These are phyloP conservation scores for Nebria salina DNA, from an alignment of 2,888 invertebrate species.

Conservation along the genomic window DNA sequence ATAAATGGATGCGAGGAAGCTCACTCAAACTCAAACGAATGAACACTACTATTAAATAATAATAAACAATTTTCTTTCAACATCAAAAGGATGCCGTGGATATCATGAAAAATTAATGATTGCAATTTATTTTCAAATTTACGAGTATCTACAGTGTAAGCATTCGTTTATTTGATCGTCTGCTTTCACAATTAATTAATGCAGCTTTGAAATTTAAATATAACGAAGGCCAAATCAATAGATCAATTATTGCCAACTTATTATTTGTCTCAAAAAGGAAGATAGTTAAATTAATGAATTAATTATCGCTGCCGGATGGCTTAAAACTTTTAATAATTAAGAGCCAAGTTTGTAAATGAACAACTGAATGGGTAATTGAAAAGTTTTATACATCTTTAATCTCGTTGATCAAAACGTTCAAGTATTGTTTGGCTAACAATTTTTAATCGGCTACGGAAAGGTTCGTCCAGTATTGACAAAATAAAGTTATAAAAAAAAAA, in stretches of 20 bases:
- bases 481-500: background rate
- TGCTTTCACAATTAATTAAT: too few species aligned
- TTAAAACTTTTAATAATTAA: background rate
- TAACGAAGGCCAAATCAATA: too few species aligned
- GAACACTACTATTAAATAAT: too few species aligned
- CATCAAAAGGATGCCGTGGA: too few species aligned
- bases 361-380: background rate
- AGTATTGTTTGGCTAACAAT: background rate
- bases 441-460: background rate
- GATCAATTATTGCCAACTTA: too few species aligned
- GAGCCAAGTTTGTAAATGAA: background rate
- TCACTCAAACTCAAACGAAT: too few species aligned
- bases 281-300: background rate
- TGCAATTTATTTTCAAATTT: too few species aligned
- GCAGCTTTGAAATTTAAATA: too few species aligned
- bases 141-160: too few species aligned
- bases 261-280: background rate
- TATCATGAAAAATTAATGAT: too few species aligned
- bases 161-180: too few species aligned
- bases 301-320: background rate
- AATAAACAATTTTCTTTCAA: too few species aligned
- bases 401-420: background rate
- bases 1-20: background rate
- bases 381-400: background rate
- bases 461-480: background rate